Percentiles rank a stretch among this genome's conserved stretches.
These are phyloP conservation scores for Myiotriccus ornatus DNA, from an alignment of 2,797 vertebrate species.

Conservation along the genomic window DNA sequence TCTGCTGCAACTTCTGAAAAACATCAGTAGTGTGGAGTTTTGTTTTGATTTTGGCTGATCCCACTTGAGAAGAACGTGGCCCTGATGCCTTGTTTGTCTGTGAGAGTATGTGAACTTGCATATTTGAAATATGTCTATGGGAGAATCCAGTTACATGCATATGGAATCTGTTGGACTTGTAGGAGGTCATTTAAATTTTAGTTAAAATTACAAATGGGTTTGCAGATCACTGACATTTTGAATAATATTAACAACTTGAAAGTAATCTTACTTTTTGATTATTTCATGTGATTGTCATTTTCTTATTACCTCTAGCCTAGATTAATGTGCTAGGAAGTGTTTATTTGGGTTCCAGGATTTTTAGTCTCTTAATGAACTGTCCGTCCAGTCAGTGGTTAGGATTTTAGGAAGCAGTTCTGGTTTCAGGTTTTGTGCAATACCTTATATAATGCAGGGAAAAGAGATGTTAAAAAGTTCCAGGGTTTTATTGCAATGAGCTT, in stretches of 20 bases:
- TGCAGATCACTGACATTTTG: not conserved
- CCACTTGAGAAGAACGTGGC: not conserved
- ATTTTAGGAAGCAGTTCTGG: not conserved
- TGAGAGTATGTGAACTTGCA: not conserved
- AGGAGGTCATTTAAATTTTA: not conserved
- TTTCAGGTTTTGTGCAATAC: not conserved
- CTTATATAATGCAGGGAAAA: not conserved
- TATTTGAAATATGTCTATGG: not conserved
- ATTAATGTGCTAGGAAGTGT: not conserved
- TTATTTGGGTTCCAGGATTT: not conserved
- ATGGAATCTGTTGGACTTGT: not conserved
- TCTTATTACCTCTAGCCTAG: not conserved
- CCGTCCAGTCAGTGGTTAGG: not conserved
- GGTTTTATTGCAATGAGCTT: not conserved
- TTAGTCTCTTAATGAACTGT: not conserved
- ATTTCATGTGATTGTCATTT: not conserved
- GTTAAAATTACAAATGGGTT: not conserved
- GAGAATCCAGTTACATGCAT: not conserved
- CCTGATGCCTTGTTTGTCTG: not conserved
- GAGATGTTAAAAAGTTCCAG: not conserved
- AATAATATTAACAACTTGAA: not conserved
- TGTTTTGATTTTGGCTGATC: not conserved
- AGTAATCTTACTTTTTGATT: not conserved
- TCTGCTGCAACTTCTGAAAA: not conserved
- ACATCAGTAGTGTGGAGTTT: not conserved